Percentiles rank a stretch among this genome's conserved stretches.
Evolutionary conservation across 1,140 invertebrate genomes (phyloP).

Genomic region (Odontomachus brunneus): DNA sequence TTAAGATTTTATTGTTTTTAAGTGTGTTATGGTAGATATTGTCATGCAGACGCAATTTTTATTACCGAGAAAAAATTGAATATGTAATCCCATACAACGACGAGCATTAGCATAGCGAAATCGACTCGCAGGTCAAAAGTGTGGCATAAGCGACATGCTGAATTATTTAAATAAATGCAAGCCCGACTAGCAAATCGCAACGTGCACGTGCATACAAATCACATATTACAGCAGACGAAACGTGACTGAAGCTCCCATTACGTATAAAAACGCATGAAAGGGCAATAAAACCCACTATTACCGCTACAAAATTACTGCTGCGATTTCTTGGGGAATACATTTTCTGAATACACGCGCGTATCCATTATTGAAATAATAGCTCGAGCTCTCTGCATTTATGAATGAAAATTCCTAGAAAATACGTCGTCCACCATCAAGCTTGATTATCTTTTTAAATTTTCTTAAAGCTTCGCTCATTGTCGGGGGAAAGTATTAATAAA

Average conservation of each 20-base stretch:
- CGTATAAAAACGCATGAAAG: conserved; percentile 41
- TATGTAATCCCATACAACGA: background rate
- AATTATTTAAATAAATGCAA: conserved; percentile 55
- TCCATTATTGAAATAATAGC: conserved; percentile 25
- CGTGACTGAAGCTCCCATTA: conserved; percentile 30
- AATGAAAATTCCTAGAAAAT: background rate
- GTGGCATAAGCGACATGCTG: conserved; percentile 24
- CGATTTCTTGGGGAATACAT: background rate
- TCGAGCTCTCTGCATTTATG: conserved; percentile 12
- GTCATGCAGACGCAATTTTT: background rate
- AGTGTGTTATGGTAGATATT: background rate
- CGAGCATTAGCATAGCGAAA: conserved; percentile 26
- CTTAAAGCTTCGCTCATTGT: background rate
- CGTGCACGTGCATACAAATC: conserved; percentile 47
- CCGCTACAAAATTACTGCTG: conserved; percentile 10
- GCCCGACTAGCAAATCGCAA: conserved; percentile 28
- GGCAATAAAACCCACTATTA: conserved; percentile 22
- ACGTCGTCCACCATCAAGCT: background rate
- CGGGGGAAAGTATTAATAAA: conserved; percentile 58
- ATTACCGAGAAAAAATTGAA: background rate
- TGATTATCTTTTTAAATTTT: background rate
- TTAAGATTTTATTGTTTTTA: no score
- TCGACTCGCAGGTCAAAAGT: conserved; percentile 20
- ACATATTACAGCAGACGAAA: conserved; percentile 17
- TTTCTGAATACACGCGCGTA: background rate